These are phyloP conservation scores for Ameiurus melas DNA, from an alignment of 2,113 vertebrate genomes.

Conservation along the genomic window DNA sequence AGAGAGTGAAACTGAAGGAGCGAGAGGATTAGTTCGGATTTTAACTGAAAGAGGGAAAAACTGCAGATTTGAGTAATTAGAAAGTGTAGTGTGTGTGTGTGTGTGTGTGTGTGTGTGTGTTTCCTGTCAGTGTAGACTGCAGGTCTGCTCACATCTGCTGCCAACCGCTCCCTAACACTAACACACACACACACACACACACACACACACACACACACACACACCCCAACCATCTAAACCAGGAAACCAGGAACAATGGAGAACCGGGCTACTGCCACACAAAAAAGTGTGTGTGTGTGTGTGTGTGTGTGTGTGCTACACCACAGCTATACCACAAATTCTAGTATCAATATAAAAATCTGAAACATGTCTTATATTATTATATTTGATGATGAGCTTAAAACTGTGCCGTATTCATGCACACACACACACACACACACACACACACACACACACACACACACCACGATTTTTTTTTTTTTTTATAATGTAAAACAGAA, in stretches of 20 bases:
- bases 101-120: slow-evolving; percentile 48
- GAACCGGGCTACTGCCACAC: slow-evolving; percentile 39
- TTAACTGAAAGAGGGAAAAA: slow-evolving; percentile 33
- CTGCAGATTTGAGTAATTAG: slow-evolving; percentile 41
- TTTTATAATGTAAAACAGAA: too few species aligned
- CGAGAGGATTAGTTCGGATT: slow-evolving; percentile 42
- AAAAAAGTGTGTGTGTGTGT: neutral
- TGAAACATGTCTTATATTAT: too few species aligned
- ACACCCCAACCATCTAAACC: slow-evolving; percentile 6
- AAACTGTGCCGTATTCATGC: too few species aligned
- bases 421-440: too few species aligned
- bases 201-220: too few species aligned
- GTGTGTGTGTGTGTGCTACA: neutral
- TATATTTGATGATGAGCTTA: too few species aligned
- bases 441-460: neutral
- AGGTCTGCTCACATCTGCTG: slow-evolving; percentile 45
- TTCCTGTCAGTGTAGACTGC: slow-evolving; percentile 40
- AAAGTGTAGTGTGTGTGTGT: slow-evolving; percentile 38
- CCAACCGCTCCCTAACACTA: slow-evolving; percentile 18
- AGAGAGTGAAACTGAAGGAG: neutral
- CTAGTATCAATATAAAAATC: too few species aligned
- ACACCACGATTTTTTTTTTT: too few species aligned
- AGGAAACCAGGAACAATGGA: slow-evolving; percentile 53
- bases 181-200: neutral
- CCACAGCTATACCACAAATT: too few species aligned